Conservation (phyloP, 2,888 invertebrate species). For the Amphipoea oculea region DNA sequence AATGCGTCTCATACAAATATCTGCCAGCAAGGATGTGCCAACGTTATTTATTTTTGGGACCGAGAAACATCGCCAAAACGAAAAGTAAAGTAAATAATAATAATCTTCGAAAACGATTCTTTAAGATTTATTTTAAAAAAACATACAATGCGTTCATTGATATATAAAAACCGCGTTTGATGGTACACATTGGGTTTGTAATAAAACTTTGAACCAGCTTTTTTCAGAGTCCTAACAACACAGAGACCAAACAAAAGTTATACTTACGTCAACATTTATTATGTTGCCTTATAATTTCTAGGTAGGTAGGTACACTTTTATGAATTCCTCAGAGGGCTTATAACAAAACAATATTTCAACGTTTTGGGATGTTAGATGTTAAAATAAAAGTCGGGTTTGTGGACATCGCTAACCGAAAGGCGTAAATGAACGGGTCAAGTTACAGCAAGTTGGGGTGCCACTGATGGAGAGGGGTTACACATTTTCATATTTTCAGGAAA, state of each 20-base stretch:
- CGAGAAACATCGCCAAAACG: not conserved
- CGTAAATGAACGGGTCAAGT: conserved; percentile 23
- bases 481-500: not conserved
- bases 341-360: not conserved
- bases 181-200: not conserved
- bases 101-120: not conserved
- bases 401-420: conserved; percentile 18
- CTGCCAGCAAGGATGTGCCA: conserved; percentile 27
- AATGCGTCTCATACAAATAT: conserved; percentile 57
- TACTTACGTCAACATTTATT: not conserved
- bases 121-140: not conserved
- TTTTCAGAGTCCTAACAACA: not conserved
- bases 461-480: not conserved
- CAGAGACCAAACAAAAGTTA: not conserved
- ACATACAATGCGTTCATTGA: not conserved
- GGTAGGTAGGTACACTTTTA: not conserved
- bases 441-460: conserved; percentile 42
- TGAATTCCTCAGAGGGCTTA: not conserved
- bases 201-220: not conserved
- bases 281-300: no score
- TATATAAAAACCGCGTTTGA: no score
- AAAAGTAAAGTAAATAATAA: not conserved
- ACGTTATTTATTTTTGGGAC: conserved; percentile 25
- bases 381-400: conserved; percentile 26
- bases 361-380: not conserved